Percentiles rank a stretch among this genome's conserved stretches.
phyloP scores from a whole-genome alignment of 2,797 vertebrate species.

The Dermochelys coriacea region DNA sequence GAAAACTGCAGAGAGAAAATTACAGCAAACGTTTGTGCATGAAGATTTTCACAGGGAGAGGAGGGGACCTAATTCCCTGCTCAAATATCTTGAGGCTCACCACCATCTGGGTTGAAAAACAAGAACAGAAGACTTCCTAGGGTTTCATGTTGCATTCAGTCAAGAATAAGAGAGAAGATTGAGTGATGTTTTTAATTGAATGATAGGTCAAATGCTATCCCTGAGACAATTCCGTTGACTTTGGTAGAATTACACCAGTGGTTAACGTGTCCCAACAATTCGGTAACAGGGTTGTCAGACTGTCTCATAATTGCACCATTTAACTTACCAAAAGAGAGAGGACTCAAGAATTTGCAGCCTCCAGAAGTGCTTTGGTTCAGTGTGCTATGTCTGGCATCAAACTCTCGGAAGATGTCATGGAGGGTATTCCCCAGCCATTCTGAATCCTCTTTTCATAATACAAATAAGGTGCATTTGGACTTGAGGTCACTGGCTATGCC shows the following conservation, averaged over 20 bases:
- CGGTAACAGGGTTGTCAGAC: background rate
- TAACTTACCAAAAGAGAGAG: slow-evolving; percentile 38
- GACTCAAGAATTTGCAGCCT: background rate
- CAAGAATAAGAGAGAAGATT: background rate
- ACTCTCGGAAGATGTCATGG: background rate
- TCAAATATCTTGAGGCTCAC: background rate
- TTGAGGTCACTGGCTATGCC: background rate
- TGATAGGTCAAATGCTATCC: background rate
- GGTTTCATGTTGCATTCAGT: background rate
- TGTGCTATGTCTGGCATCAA: background rate
- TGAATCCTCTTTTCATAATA: background rate
- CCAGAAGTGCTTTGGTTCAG: background rate
- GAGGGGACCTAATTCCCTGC: background rate
- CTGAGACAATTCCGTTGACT: slow-evolving; percentile 23
- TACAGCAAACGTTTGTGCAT: background rate
- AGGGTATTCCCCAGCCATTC: background rate
- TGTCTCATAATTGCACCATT: background rate
- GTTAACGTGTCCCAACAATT: slow-evolving; percentile 11
- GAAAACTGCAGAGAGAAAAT: background rate
- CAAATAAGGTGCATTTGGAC: background rate
- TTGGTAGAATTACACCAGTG: background rate
- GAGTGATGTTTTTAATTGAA: background rate
- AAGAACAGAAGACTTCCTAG: slow-evolving; percentile 5
- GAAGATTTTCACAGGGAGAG: background rate
- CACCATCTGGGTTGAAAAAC: background rate